Percentiles rank a stretch among this genome's conserved stretches.
Conservation (phyloP, 2,888 invertebrate genomes). For the Dolichopus griseipennis region DNA sequence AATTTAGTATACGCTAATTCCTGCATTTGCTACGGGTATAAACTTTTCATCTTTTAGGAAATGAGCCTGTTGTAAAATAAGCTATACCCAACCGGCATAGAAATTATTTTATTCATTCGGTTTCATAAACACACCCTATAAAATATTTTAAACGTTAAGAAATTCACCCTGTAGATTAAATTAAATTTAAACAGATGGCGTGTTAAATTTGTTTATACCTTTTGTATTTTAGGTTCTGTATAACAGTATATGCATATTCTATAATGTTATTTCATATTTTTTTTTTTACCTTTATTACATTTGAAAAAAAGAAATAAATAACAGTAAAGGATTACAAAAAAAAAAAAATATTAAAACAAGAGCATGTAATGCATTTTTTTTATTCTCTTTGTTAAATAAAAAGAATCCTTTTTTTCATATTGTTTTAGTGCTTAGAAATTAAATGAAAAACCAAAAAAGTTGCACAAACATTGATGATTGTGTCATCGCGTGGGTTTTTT, state of each 20-base stretch:
- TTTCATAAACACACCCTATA: too few relatives aligned
- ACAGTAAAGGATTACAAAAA: background rate
- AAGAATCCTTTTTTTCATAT: background rate
- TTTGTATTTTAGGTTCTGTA: background rate
- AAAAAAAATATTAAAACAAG: background rate
- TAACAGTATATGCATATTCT: background rate
- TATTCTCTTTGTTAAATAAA: background rate
- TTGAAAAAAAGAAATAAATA: background rate
- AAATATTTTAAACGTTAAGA: too few relatives aligned
- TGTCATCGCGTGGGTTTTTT: conserved; percentile 2
- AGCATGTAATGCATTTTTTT: background rate
- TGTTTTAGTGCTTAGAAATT: background rate
- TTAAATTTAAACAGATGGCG: background rate
- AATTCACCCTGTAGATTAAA: too few relatives aligned
- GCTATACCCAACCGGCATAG: too few relatives aligned
- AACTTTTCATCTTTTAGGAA: too few relatives aligned
- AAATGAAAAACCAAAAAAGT: background rate
- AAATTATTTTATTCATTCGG: too few relatives aligned
- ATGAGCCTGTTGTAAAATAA: too few relatives aligned
- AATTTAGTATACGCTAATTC: too few relatives aligned
- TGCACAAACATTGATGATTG: background rate
- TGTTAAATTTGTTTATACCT: background rate
- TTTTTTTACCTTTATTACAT: background rate
- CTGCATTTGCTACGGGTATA: too few relatives aligned
- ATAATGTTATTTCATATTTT: background rate